Evolutionary conservation across 2,113 vertebrate genomes (phyloP), one percentile per base, ranked within the genome.

Genomic region (Chionis minor): DNA sequence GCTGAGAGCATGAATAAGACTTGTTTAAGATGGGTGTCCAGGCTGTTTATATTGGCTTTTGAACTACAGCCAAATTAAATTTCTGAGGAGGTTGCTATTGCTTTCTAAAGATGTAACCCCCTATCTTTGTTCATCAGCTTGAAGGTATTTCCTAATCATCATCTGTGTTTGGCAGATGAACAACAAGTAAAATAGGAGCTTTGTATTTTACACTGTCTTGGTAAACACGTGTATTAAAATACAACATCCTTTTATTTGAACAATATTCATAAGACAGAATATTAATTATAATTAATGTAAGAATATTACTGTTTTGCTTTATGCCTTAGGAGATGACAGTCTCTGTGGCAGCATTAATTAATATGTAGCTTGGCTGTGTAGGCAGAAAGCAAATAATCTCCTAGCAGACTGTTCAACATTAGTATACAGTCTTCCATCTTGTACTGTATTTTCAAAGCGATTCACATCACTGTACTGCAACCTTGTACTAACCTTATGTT

Each of bases 211-310:
- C 52, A 8, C 2, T 2, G 33, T 88, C 91, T 73, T 65, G 69
- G 86, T 72, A 63, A 81, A 58, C 3, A 19, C 49, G 26, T 65
- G 23, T 93, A 51, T 92, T 83, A 62, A 95, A 85, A 91, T 88
- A 71, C 52, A 81, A 52, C 83, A 87, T 92, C 66, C 61, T 98
- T 88, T 97, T 97, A 97, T 97, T 95, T 97, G 82, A 85, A 81
- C 71, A 65, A 69, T 95, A 95, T 92, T 95, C 85, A 75, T 83
- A 92, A 90, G 71, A 91, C 24, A 82, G 63, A 95, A 90, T 94
- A 91, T 88, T 92, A 96, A 94, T 94, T 88, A 94, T 88, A 92
- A 67, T 77, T 92, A 93, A 86, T 73, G 24, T 83, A 77, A 86
- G 85, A 95, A 66, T 94, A 89, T 95, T 90, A 62, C 55, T 85